These are phyloP conservation scores for Sula dactylatra DNA, from an alignment of 2,113 vertebrate species.

Conservation along the genomic window DNA sequence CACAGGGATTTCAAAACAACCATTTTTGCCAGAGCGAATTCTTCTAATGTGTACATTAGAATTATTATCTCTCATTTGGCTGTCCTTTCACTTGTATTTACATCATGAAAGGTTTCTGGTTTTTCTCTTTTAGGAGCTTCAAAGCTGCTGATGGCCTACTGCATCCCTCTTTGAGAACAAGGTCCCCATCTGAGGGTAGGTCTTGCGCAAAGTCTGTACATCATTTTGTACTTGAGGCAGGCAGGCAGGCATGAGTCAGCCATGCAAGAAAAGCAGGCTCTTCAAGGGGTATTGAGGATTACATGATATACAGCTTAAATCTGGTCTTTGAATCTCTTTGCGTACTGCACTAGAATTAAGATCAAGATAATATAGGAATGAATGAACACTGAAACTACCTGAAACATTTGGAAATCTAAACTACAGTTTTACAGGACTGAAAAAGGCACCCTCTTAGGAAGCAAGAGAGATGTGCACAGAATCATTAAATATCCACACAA, in stretches of 20 bases:
- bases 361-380: conserved; percentile 21
- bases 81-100: background rate
- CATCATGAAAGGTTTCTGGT: background rate
- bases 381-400: background rate
- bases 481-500: background rate
- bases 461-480: background rate
- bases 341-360: background rate
- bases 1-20: background rate
- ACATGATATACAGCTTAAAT: conserved; percentile 5
- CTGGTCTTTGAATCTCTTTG: conserved; percentile 2
- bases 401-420: background rate
- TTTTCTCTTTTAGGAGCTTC: background rate
- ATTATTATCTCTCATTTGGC: background rate
- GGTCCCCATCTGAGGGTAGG: background rate
- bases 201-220: background rate
- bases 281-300: conserved; percentile 1
- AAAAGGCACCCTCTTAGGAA: background rate
- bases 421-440: background rate
- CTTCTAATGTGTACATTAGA: background rate
- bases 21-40: background rate
- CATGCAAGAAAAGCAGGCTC: conserved; percentile 10
- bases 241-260: background rate
- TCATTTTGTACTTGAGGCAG: background rate
- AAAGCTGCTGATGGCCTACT: background rate
- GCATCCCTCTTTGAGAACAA: background rate